phyloP scores from a whole-genome alignment of 2,113 vertebrate genomes.

The Myocastor coypus region DNA sequence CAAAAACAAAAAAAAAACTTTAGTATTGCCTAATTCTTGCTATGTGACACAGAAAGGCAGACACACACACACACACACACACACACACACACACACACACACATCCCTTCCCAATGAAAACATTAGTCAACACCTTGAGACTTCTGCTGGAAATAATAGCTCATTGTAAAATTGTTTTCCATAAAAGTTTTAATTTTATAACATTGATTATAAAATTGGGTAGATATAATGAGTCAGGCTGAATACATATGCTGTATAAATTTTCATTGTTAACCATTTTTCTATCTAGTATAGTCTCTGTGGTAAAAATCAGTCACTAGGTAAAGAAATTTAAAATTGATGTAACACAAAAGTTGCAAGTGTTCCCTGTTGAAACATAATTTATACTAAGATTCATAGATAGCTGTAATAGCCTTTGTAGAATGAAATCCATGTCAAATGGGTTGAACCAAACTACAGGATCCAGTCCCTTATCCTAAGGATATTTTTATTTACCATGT shows the following conservation, averaged over 20 bases:
- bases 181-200: conserved; percentile 30
- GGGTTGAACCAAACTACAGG: background rate
- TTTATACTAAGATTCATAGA: background rate
- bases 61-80: background rate
- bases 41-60: background rate
- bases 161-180: conserved; percentile 9
- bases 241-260: background rate
- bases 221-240: background rate
- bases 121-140: background rate
- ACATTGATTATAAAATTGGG: background rate
- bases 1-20: too few relatives aligned
- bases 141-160: background rate
- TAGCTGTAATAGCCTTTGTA: background rate
- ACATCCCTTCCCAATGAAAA: background rate
- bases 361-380: background rate
- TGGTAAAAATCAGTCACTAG: background rate
- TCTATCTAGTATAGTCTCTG: background rate
- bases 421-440: background rate
- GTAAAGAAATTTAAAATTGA: conserved; percentile 12
- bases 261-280: background rate
- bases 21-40: background rate
- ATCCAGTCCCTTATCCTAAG: background rate
- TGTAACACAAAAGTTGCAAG: background rate
- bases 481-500: background rate
- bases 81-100: background rate